Evolutionary conservation across 2,797 vertebrate species (phyloP).

Genomic region (Tokudaia tokunoshimensis): DNA sequence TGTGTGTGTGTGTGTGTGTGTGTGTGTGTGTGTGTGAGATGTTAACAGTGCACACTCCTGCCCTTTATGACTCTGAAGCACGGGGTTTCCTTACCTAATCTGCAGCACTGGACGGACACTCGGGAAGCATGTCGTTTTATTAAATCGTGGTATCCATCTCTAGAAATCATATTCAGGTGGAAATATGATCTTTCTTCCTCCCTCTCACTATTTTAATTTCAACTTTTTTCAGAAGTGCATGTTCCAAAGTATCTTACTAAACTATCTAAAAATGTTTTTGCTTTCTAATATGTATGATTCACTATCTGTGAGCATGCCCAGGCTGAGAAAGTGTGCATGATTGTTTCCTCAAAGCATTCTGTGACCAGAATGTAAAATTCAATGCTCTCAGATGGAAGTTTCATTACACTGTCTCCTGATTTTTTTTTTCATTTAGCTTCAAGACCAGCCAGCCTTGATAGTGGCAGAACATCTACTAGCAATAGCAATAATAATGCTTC

Average conservation of each 20-base stretch:
- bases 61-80: conserved; percentile 86
- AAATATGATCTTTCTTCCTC: conserved; percentile 72
- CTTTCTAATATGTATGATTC: conserved; percentile 80
- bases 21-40: too few species aligned
- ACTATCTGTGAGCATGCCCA: conserved; percentile 86
- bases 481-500: conserved; percentile 98
- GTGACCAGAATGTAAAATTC: conserved; percentile 85
- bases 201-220: conserved; percentile 58
- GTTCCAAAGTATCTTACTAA: conserved; percentile 83
- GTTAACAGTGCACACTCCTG: conserved; percentile 84
- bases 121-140: conserved; percentile 58
- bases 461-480: conserved; percentile 96
- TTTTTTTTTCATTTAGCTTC: conserved; percentile 92
- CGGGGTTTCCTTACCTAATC: conserved; percentile 91
- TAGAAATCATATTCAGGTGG: conserved; percentile 71
- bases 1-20: too few species aligned
- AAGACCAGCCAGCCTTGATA: conserved; percentile 97
- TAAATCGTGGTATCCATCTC: conserved; percentile 65
- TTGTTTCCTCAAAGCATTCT: conserved; percentile 88
- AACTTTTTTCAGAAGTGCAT: conserved; percentile 79
- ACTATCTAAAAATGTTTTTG: conserved; percentile 83
- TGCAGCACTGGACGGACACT: conserved; percentile 58
- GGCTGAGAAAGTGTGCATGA: conserved; percentile 86
- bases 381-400: conserved; percentile 89
- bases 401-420: conserved; percentile 89